Base-by-base conservation (phyloP, 2,797 vertebrate genomes). In the Ibycter americanus region DNA sequence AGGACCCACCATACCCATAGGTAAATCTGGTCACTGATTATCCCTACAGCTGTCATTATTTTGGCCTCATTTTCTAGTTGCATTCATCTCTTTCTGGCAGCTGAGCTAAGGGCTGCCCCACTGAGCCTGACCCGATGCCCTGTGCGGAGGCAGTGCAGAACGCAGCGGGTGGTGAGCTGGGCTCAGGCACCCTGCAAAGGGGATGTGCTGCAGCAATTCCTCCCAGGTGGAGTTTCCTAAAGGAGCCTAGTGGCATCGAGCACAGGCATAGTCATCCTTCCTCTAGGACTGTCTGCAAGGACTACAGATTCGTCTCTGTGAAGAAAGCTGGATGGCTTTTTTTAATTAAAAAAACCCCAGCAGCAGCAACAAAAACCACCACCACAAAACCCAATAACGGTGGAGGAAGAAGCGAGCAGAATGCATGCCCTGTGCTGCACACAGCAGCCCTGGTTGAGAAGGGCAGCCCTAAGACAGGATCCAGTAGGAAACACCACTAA, bases 311-410 rank as follows among this genome's bases (percentile, higher is more conserved):
- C 12, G n/a, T 46, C 55, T 67, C 59, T 10, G 8, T 27, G 19
- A 83, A 59, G 26, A 29, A n/a, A 47, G 18, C 1, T 59, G n/a
- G 31, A 34, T 40, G 20, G 31, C 1, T 6, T 26, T 56, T 40
- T 55, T 23, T 51, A 6, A 49, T 16, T 32, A 27, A 25, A 17
- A 31, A n/a, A 42, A 9, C 38, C 38, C 4, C 27, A 42, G 15
- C 38, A 40, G 13, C 38, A 42, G 5, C 40, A 44, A 18, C 17
- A 17, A 44, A 8, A 17, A 19, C 18, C 44, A 44, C 44, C 44
- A 19, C 44, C 44, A 44, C 44, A 15, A 12, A 29, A 46, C 2
- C 11, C 6, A 44, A 0, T 21, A 32, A 9, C 1, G 6, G 27
- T 11, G 16, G 13, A 9, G 25, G 27, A 49, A 31, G 15, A 0